Percentiles rank a stretch among this genome's conserved stretches.
phyloP scores from a whole-genome alignment of 2,113 vertebrate species.

The Maccullochella peelii region DNA sequence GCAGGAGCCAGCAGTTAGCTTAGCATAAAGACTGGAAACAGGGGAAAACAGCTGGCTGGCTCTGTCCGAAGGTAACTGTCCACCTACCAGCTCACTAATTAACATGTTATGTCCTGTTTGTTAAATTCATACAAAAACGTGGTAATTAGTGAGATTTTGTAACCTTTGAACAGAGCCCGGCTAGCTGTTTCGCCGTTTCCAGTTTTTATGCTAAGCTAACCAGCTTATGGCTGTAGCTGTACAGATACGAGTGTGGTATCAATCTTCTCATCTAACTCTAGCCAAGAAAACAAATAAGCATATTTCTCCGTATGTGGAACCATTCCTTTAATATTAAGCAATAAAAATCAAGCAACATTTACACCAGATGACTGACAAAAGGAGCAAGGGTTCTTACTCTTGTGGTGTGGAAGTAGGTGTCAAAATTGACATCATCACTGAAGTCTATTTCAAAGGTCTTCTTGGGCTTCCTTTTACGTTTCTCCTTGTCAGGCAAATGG shows the following conservation, averaged over 20 bases:
- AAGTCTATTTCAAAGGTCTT: conserved; percentile 90
- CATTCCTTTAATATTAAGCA: background rate
- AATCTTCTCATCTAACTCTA: background rate
- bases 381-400: conserved; percentile 81
- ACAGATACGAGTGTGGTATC: background rate
- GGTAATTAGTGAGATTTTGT: background rate
- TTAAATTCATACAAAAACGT: background rate
- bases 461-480: conserved; percentile 83
- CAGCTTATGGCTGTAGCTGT: too few species aligned
- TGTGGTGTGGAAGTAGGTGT: conserved; percentile 86
- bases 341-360: background rate
- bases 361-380: background rate
- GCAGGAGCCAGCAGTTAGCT: too few species aligned
- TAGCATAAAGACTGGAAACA: too few species aligned
- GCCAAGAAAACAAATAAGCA: background rate
- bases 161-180: background rate
- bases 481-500: conserved; percentile 84
- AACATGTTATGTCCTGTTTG: background rate
- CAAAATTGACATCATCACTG: conserved; percentile 88
- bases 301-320: background rate
- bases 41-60: too few species aligned
- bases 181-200: background rate
- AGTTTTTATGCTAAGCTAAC: too few species aligned
- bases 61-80: background rate
- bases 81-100: background rate